Evolutionary conservation across 2,113 vertebrate species (phyloP).

Genomic region (Orientallactaga bullata): DNA sequence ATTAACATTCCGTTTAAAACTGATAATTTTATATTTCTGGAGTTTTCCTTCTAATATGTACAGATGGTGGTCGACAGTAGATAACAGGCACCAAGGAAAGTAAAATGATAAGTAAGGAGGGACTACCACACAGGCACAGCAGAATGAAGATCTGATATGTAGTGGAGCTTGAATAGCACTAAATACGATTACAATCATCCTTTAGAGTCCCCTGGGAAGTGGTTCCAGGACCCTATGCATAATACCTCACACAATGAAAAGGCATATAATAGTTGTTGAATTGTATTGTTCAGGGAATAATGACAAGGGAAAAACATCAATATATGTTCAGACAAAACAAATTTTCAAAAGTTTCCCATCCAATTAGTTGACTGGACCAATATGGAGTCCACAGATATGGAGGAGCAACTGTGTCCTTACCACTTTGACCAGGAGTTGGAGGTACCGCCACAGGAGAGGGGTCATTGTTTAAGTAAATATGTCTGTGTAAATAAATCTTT

Average conservation of each 20-base stretch:
- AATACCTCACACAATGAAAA: neutral
- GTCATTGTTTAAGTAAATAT: neutral
- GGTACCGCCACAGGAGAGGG: neutral
- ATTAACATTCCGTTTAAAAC: neutral
- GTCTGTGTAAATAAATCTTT: neutral
- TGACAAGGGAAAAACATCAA: neutral
- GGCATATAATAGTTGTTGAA: neutral
- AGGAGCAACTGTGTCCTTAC: neutral
- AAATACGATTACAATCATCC: neutral
- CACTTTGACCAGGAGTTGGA: neutral
- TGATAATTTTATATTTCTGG: neutral
- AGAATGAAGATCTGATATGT: neutral
- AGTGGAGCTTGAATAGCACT: neutral
- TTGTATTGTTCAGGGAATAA: neutral
- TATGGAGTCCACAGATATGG: neutral
- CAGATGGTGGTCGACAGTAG: neutral
- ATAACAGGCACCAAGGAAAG: neutral
- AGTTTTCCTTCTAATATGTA: neutral
- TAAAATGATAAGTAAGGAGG: neutral
- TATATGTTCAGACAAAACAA: neutral
- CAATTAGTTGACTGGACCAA: neutral
- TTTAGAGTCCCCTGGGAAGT: too few species aligned
- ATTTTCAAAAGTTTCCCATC: neutral
- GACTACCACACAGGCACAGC: neutral
- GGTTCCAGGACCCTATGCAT: neutral